Evolutionary conservation across 2,888 invertebrate genomes (phyloP).

Genomic region (Fragum whitleyi): DNA sequence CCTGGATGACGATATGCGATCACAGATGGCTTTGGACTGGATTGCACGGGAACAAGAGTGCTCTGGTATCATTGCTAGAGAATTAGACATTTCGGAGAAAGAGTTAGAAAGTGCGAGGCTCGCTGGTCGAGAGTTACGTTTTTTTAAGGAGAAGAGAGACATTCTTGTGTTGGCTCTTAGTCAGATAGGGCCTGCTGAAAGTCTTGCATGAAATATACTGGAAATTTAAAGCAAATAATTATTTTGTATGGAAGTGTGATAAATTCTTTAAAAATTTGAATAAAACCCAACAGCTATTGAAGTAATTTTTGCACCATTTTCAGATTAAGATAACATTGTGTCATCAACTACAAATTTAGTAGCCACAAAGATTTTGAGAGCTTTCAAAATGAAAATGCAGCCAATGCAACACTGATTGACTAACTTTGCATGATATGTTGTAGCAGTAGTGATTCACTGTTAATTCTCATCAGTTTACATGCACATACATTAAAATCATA

Average conservation of each 20-base stretch:
- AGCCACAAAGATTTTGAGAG: no score
- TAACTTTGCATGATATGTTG: no score
- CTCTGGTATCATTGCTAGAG: constrained; percentile 91
- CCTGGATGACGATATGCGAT: constrained; percentile 97
- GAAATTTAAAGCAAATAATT: neutral
- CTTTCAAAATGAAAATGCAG: no score
- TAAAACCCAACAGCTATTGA: neutral
- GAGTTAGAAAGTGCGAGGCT: constrained; percentile 94
- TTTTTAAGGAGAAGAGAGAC: constrained; percentile 98
- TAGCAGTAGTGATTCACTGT: no score
- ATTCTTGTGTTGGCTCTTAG: constrained; percentile 95
- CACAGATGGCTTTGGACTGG: constrained; percentile 97
- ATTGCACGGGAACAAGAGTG: constrained; percentile 91
- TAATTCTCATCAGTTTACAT: no score
- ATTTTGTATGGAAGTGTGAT: neutral
- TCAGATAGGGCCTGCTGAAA: constrained; percentile 88
- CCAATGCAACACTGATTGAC: no score
- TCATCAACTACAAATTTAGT: no score
- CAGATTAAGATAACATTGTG: neutral
- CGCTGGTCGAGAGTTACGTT: constrained; percentile 95
- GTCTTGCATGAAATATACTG: constrained; percentile 69
- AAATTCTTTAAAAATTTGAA: no score
- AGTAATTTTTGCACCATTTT: neutral
- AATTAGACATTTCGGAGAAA: constrained; percentile 93
- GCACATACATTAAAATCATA: no score